phyloP scores from a whole-genome alignment of 2,113 vertebrate genomes.

The Columba janthina region DNA sequence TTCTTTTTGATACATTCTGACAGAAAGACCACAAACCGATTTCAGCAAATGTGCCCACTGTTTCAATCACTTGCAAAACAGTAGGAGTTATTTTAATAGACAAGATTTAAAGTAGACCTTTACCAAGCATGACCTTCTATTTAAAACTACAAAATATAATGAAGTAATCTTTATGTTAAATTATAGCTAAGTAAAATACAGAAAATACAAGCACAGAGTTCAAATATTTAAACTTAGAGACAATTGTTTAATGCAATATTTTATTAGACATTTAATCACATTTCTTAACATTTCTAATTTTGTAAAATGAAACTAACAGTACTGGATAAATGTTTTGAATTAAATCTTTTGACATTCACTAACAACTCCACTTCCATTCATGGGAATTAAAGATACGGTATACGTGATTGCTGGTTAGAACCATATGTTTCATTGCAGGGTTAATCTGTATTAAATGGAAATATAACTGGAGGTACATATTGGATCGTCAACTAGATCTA shows the following conservation, averaged over 20 bases:
- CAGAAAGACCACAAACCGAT: neutral
- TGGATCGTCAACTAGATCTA: neutral
- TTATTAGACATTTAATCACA: neutral
- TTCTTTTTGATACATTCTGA: conserved; percentile 13
- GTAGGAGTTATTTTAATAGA: conserved; percentile 52
- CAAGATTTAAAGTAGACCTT: neutral
- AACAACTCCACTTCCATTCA: neutral
- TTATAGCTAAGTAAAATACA: neutral
- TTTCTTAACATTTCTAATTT: neutral
- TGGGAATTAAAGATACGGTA: neutral
- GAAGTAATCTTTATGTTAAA: neutral
- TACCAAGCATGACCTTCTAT: neutral
- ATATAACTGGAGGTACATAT: neutral
- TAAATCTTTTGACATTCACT: neutral
- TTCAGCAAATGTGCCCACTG: conserved; percentile 7
- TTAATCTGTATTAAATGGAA: neutral
- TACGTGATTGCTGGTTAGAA: neutral
- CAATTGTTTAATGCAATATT: neutral
- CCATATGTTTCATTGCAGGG: neutral
- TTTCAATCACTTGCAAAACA: conserved; percentile 38
- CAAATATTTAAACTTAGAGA: neutral
- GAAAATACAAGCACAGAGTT: neutral
- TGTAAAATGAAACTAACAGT: neutral
- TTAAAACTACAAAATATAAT: neutral
- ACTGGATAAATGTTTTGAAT: neutral